Base-by-base conservation (phyloP, 2,113 vertebrate genomes). In the Lagopus muta region DNA sequence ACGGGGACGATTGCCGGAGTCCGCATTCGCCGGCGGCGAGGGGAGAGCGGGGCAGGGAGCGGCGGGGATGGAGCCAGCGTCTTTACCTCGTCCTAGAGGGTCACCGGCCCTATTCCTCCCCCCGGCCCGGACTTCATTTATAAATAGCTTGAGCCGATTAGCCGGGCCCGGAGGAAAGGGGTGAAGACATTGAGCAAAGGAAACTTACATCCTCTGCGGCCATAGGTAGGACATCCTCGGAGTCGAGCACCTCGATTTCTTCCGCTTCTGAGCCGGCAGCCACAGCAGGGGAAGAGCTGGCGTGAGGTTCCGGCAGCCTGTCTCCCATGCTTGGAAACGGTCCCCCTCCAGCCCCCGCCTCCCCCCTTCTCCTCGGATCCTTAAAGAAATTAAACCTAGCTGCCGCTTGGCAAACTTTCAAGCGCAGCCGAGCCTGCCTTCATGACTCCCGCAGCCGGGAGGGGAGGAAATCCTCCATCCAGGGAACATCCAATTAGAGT, bases 171-270 rank as follows among this genome's bases (percentile, higher is more conserved):
- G 30, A 14, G 34, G 38, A 80, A 54, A 80, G 32, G 24, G n/a
- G 45, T 25, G n/a, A 71, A 77, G 36, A 32, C 13, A 62, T 6
- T 25, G 75, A 73, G 80, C 45, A 54, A 64, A 82, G 52, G 78
- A 62, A 80, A 98, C 98, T 98, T 92, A 98, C 98, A 73, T 99
- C 98, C 96, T 98, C 98, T 25, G 98, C 93, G 27, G 98, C 98
- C 93, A 97, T 97, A 45, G 98, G 98, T 43, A 98, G 96, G 81
- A 98, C 98, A 76, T 98, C 98, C 52, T 97, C 98, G 84, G 98
- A 98, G 92, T 98, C 98, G 97, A 99, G 88, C 86, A 98, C 98
- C 97, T 99, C 98, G 82, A 99, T 99, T 91, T 98, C 98, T 40
- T 99, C 98, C 48, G 98, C 98, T 93, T 98, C 98, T 10, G 98